These are phyloP conservation scores for Sylvia borin DNA, from an alignment of 2,797 vertebrate genomes.

Conservation along the genomic window DNA sequence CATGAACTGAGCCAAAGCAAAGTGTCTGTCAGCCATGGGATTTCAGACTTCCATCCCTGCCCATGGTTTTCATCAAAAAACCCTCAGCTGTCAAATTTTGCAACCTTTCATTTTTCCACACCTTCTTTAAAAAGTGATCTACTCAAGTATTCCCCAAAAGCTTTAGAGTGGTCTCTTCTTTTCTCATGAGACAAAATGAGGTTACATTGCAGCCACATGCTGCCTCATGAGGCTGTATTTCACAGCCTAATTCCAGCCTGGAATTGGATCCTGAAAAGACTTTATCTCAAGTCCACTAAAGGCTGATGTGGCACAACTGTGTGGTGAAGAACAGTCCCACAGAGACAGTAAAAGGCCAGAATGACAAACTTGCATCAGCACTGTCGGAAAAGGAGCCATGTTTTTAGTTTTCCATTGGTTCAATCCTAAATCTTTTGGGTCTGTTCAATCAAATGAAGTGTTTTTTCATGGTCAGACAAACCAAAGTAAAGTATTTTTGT, in stretches of 20 bases:
- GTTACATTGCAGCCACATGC: fast-evolving
- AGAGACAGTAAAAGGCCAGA: not conserved
- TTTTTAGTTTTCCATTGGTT: not conserved
- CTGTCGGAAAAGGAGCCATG: not conserved
- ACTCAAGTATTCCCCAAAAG: not conserved
- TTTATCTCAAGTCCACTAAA: not conserved
- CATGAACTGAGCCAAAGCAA: not conserved
- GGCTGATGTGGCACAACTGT: not conserved
- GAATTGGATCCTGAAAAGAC: not conserved
- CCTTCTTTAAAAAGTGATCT: not conserved
- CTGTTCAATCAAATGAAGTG: not conserved
- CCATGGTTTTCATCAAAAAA: not conserved
- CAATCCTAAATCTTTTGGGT: fast-evolving
- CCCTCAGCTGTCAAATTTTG: not conserved
- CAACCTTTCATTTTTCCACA: not conserved
- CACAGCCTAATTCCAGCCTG: not conserved
- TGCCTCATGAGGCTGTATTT: not conserved
- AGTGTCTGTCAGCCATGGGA: not conserved
- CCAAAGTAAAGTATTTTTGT: not conserved
- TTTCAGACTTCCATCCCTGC: not conserved
- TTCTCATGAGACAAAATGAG: not conserved
- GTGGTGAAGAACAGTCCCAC: not conserved
- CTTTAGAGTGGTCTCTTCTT: not conserved
- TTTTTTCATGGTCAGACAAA: not conserved
- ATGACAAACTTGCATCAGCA: not conserved